These are phyloP conservation scores for Acrobasis consociella DNA, from an alignment of 2,888 invertebrate genomes.

Conservation along the genomic window DNA sequence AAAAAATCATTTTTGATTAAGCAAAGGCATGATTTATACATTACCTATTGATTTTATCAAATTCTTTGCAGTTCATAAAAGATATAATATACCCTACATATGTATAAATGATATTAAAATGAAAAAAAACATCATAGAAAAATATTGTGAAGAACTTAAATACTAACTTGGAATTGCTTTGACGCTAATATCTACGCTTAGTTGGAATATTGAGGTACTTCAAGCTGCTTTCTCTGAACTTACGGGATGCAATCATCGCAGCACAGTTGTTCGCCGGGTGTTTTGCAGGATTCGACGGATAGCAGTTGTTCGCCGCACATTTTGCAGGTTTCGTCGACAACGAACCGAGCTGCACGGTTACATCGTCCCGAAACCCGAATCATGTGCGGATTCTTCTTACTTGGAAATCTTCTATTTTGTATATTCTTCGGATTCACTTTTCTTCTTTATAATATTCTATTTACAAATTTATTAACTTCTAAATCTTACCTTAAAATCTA, in stretches of 20 bases:
- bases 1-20: too few species aligned
- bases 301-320: constrained; percentile 81
- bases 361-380: constrained; percentile 94
- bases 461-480: too few species aligned
- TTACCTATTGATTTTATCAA: too few species aligned
- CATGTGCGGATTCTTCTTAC: constrained; percentile 83
- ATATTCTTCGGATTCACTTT: background rate
- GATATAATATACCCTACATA: too few species aligned
- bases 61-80: too few species aligned
- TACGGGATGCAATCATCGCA: constrained; percentile 1
- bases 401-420: constrained; percentile 31
- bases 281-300: constrained; percentile 96
- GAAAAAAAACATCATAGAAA: background rate
- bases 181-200: background rate
- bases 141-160: background rate
- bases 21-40: too few species aligned
- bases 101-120: background rate
- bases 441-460: background rate
- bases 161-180: background rate
- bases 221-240: constrained; percentile 2
- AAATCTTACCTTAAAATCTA: too few species aligned
- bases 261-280: constrained; percentile 78
- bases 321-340: constrained; percentile 99
- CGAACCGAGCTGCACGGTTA: constrained; percentile 92
- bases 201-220: constrained; percentile 5